Evolutionary conservation across 2,888 invertebrate genomes (phyloP).

Genomic region (Tuberolachnus salignus): DNA sequence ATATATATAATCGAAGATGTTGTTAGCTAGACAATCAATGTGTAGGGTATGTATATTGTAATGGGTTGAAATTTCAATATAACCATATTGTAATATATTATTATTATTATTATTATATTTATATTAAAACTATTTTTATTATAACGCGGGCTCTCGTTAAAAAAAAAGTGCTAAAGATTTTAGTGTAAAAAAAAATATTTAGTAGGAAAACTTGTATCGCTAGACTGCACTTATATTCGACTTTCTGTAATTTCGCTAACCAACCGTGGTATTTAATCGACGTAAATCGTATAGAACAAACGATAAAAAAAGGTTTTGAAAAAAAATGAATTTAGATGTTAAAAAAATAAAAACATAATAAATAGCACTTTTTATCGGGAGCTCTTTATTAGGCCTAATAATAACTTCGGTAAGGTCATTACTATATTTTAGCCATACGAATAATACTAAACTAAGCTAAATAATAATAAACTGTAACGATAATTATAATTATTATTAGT

Average conservation of each 20-base stretch:
- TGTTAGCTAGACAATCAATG: constrained; percentile 56
- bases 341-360: too few species aligned
- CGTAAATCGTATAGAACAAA: too few species aligned
- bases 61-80: constrained; percentile 33
- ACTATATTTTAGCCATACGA: constrained; percentile 3
- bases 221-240: too few species aligned
- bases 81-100: neutral
- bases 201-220: too few species aligned
- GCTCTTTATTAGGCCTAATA: constrained; percentile 9
- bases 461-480: constrained; percentile 22
- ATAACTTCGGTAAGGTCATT: constrained; percentile 35
- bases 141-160: neutral
- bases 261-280: too few species aligned
- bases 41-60: constrained; percentile 24
- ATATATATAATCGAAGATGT: constrained; percentile 18
- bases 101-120: neutral
- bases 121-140: neutral
- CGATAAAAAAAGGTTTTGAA: too few species aligned
- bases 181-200: too few species aligned
- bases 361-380: too few species aligned
- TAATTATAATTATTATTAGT: constrained; percentile 29
- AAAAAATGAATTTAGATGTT: too few species aligned
- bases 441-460: too few species aligned
- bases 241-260: too few species aligned
- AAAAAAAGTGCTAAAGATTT: too few species aligned